Base-by-base conservation (phyloP, 2,888 invertebrate species). In the Imbricaverruca yamaguchii region DNA sequence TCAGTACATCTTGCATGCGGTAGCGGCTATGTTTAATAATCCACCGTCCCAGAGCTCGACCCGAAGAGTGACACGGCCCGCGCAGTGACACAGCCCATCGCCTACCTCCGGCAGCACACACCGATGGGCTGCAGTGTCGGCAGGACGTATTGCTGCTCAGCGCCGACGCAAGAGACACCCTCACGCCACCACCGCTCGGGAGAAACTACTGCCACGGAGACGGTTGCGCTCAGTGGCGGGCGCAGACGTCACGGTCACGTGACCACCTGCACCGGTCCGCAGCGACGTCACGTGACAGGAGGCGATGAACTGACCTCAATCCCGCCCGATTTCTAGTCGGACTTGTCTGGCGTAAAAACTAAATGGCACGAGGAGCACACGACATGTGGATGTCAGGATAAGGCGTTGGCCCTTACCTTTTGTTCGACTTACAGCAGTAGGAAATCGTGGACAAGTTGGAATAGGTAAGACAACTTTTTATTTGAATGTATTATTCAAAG, bases 251-350 rank as follows among this genome's bases (percentile, higher is more conserved):
- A 12, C 74, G 8, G 55, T 74, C 74, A 74, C 74, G 74, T 74
- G 74, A 74, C 55, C 74, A 21, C 21, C 21, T 18, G 18, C 53
- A 13, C 15, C 15, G 21, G 18, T 12, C 74, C 21, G n/a, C 53
- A 53, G n/a, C 18, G 1, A 21, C 2, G 10, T 12, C 74, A 55
- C 74, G 74, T 74, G 74, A 74, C 55, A 8, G 10, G 9, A 55
- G 74, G 21, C 55, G 55, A 55, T 55, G 74, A 53, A 74, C 74
- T 74, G 74, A 55, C 74, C 74, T 53, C 74, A 74, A 74, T 74
- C 74, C 6, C 18, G 39, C 15, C 9, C 74, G 74, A 74, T 74
- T 74, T 74, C 74, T 74, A 13, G 74, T 21, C 74, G 55, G 74
- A 53, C 55, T 21, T 55, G 74, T 74, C 21, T 39, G 21, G 55